Evolutionary conservation across 2,797 vertebrate species (phyloP), one percentile per base, ranked within the genome.

Genomic region (Mergus octosetaceus): DNA sequence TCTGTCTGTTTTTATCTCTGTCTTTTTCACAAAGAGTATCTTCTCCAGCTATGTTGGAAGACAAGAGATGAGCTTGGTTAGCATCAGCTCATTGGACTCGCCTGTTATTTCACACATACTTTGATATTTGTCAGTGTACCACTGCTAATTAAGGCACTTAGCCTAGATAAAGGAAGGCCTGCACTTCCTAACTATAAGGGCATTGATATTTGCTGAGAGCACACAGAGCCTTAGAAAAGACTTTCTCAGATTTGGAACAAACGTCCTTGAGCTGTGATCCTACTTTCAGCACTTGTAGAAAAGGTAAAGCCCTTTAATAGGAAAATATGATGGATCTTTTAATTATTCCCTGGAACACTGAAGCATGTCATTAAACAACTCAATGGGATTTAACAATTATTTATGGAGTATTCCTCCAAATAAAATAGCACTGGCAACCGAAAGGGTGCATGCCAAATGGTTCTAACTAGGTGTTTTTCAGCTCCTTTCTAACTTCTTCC

Each of bases 1-100:
- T 89, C 95, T 83, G 34, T 95, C 93, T 80, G 90, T 89, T 39
- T 95, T 90, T 58, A 28, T 34, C 38, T 97, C 96, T 32, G 77
- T 94, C 90, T 90, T 97, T 85, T 97, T 97, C 74, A 95, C 83
- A 0, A 91, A 41, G 3, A 66, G 11, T 51, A 87, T 49, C 47
- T 87, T 79, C 85, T 96, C 60, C 65, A 97, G 74, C 97, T 97
- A 34, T 36, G 30, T 4, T 57, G 51, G 22, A 93, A 85, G 58
- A 56, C 39, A 83, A 83, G 49, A 90, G 21, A 66, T 62, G 25
- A 36, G 36, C 21, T 57, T 70, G 27, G n/a, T 89, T 86, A 88
- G 36, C 27, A 84, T 11, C n/a, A 81, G 27, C 12, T 45, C n/a
- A 19, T 45, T 81, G 8, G 9, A 19, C 12, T 82, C 73, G 36